Conservation (phyloP, 2,797 vertebrate species). For the Pogonophryne albipinna region DNA sequence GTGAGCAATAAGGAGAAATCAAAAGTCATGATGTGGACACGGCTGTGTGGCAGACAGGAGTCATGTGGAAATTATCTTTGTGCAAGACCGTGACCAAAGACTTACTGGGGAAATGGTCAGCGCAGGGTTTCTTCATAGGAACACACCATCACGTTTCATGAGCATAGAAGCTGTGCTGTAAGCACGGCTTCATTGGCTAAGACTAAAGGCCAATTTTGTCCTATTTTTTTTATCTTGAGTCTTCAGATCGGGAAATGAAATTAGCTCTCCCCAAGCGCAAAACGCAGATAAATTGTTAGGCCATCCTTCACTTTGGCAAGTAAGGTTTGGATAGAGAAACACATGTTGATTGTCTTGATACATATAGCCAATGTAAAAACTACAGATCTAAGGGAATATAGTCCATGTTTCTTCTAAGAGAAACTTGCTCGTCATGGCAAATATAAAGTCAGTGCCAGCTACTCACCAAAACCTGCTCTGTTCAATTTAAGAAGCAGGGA, state of each 20-base stretch:
- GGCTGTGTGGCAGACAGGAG: slow-evolving; percentile 11
- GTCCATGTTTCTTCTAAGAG: background rate
- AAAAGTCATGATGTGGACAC: slow-evolving; percentile 5
- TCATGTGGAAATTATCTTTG: slow-evolving; percentile 26
- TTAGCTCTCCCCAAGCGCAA: background rate
- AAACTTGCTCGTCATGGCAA: slow-evolving; percentile 9
- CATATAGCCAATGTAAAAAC: background rate
- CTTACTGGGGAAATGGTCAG: slow-evolving; percentile 20
- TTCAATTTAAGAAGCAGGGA: slow-evolving; percentile 15
- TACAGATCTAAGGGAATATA: background rate
- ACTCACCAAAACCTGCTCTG: slow-evolving; percentile 37
- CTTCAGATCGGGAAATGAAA: background rate
- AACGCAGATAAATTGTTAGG: background rate
- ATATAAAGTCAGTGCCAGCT: slow-evolving; percentile 33
- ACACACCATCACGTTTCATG: background rate
- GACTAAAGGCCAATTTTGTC: background rate
- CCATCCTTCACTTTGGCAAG: background rate
- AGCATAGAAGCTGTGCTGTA: slow-evolving; percentile 17
- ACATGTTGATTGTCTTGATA: background rate
- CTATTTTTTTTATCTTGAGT: slow-evolving; percentile 1
- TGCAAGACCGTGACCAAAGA: slow-evolving; percentile 13
- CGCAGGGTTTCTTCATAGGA: slow-evolving; percentile 21
- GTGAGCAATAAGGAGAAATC: slow-evolving; percentile 39
- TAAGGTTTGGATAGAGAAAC: too few species aligned
- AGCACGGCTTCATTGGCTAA: slow-evolving; percentile 9